Evolutionary conservation across 2,797 vertebrate species (phyloP), one percentile per base, ranked within the genome.

Genomic region (Takifugu rubripes): DNA sequence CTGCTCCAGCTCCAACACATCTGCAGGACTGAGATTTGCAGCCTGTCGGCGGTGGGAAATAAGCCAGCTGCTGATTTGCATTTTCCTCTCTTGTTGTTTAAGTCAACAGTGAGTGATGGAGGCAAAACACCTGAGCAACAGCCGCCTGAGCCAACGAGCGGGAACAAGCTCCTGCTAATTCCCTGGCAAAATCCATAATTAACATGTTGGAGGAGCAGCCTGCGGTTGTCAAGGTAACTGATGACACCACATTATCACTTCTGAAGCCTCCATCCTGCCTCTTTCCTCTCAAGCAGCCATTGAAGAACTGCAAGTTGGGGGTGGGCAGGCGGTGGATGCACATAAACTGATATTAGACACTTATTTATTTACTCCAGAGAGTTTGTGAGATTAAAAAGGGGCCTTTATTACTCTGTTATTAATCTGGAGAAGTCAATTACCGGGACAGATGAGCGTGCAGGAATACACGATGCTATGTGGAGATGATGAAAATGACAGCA

Each of bases 181-280:
- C 79, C 70, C 78, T 64, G 55, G 71, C 68, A 56, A 73, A 61
- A 58, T 25, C 69, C 76, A 77, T 80, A 81, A 85, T 89, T 82
- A 85, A 89, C 77, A 81, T 61, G 43, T 79, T 79, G 27, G 58
- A 79, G 74, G 74, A 66, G 46, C 57, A 66, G 61, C 64, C 82
- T 74, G 76, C 46, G 54, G 86, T 88, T 82, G 87, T 84, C 87
- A 88, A 70, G 84, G 87, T 83, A 88, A 89, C 84, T 77, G 84
- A 85, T 86, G 85, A 84, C 82, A 88, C 70, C 16, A 47, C 79
- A 73, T 85, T 86, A 84, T 85, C 80, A 68, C 75, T 74, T 62
- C 62, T 69, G 77, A 75, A 52, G 61, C 74, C 81, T 64, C 59
- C 65, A 25, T 53, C 72, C 70, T 71, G 60, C 60, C 53, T 27